Percentiles rank a stretch among this genome's conserved stretches.
Evolutionary conservation across 2,888 invertebrate species (phyloP).

Genomic region (Colostygia pectinataria): DNA sequence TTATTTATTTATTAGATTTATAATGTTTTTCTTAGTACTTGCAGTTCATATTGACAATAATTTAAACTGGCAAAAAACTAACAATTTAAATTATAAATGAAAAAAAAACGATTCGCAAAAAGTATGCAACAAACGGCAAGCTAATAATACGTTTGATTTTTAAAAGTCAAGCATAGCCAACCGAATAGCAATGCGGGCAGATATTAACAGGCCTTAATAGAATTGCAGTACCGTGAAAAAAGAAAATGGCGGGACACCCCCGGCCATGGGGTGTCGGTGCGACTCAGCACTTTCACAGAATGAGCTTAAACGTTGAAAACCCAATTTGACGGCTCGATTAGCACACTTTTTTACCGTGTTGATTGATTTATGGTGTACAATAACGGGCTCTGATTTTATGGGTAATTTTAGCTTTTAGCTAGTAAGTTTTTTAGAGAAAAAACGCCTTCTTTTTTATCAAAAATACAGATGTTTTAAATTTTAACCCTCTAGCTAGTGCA

Average conservation of each 20-base stretch:
- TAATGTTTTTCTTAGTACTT: too few species aligned
- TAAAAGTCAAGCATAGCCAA: constrained; percentile 46
- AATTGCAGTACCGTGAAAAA: constrained; percentile 69
- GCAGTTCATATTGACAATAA: too few species aligned
- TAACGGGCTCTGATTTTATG: constrained; percentile 23
- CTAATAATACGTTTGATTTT: constrained; percentile 31
- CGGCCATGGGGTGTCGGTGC: constrained; percentile 56
- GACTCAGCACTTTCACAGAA: constrained; percentile 75
- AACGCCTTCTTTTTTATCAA: too few species aligned
- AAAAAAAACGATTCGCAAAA: not conserved
- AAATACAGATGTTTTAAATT: too few species aligned
- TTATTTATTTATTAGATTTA: too few species aligned
- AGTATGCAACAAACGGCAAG: not conserved
- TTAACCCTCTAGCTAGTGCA: too few species aligned
- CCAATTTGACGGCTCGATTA: constrained; percentile 80
- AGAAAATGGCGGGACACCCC: constrained; percentile 62
- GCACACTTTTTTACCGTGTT: constrained; percentile 53
- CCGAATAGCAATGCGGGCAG: constrained; percentile 47
- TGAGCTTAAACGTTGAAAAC: constrained; percentile 76
- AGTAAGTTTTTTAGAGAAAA: too few species aligned
- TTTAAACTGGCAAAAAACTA: too few species aligned
- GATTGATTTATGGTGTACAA: constrained; percentile 48
- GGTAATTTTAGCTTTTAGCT: constrained; percentile 30
- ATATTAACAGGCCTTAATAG: constrained; percentile 55
- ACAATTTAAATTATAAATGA: too few species aligned